Evolutionary conservation across 2,113 vertebrate species (phyloP).

Genomic region (Megaleporinus macrocephalus): DNA sequence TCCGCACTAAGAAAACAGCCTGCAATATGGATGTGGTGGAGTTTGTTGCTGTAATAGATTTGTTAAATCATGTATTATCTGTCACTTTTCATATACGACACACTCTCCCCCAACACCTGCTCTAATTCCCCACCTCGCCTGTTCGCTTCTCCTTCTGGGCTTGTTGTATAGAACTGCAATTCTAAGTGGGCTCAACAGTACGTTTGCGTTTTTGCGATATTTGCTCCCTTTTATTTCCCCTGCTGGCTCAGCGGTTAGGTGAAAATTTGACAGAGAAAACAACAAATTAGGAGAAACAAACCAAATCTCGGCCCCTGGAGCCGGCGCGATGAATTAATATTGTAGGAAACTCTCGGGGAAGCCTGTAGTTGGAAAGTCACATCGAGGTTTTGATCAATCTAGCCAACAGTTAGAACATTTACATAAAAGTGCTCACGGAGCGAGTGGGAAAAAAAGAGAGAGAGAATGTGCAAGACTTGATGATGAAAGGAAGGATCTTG

Average conservation of each 20-base stretch:
- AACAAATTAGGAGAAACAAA: slow-evolving; percentile 47
- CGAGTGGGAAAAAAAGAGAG: background rate
- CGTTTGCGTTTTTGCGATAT: slow-evolving; percentile 34
- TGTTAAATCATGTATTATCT: slow-evolving; percentile 7
- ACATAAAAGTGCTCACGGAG: slow-evolving; percentile 32
- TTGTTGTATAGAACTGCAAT: slow-evolving; percentile 17
- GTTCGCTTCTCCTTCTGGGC: background rate
- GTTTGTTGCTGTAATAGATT: slow-evolving; percentile 26
- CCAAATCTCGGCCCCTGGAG: background rate
- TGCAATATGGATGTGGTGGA: background rate
- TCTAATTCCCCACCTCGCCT: background rate
- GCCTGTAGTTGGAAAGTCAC: slow-evolving; percentile 28
- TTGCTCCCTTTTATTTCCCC: slow-evolving; percentile 38
- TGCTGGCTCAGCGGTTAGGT: slow-evolving; percentile 27
- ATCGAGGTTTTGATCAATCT: slow-evolving; percentile 43
- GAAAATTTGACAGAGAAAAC: slow-evolving; percentile 37
- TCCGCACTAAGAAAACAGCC: background rate
- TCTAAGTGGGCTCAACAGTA: slow-evolving; percentile 4
- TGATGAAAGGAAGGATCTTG: slow-evolving; percentile 42
- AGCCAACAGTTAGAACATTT: slow-evolving; percentile 4
- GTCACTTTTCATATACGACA: slow-evolving; percentile 25
- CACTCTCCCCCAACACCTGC: background rate
- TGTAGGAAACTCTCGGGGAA: slow-evolving; percentile 25
- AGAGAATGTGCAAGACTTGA: background rate
- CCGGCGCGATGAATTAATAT: slow-evolving; percentile 23